Evolutionary conservation across 2,113 vertebrate genomes (phyloP).

Genomic region (Lucifuga dentata): DNA sequence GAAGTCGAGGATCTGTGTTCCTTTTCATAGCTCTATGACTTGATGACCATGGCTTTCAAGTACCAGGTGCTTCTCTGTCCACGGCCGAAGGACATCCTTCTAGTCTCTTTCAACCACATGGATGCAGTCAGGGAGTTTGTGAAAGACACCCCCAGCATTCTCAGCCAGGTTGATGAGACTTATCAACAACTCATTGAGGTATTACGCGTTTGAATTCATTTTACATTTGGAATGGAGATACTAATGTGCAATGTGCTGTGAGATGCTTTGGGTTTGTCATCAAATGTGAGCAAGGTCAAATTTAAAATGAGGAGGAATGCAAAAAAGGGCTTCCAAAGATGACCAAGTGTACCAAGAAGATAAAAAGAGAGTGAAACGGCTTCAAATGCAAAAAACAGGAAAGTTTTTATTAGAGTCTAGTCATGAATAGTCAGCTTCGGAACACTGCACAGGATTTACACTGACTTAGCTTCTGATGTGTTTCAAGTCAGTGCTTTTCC

Average conservation of each 20-base stretch:
- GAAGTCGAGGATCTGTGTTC: background rate
- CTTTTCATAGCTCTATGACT: constrained; percentile 91
- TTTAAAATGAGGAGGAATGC: background rate
- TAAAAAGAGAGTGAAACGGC: background rate
- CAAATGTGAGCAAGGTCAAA: background rate
- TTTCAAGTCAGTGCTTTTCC: background rate
- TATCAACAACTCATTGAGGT: constrained; percentile 90
- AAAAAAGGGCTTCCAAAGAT: background rate
- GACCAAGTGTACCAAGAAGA: background rate
- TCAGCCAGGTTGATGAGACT: constrained; percentile 93
- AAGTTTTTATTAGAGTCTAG: background rate
- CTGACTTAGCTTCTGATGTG: background rate
- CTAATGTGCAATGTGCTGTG: background rate
- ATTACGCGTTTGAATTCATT: constrained; percentile 10
- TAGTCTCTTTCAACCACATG: constrained; percentile 97
- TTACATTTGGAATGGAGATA: background rate
- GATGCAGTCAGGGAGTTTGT: constrained; percentile 96
- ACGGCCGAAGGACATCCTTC: constrained; percentile 92
- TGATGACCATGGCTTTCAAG: constrained; percentile 99
- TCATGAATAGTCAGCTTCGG: background rate
- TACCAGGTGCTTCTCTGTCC: constrained; percentile 96
- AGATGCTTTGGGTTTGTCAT: background rate
- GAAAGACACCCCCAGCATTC: constrained; percentile 87
- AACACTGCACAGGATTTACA: background rate
- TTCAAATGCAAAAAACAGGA: background rate